phyloP scores from a whole-genome alignment of 2,888 invertebrate genomes.

The Leptura quadrifasciata region DNA sequence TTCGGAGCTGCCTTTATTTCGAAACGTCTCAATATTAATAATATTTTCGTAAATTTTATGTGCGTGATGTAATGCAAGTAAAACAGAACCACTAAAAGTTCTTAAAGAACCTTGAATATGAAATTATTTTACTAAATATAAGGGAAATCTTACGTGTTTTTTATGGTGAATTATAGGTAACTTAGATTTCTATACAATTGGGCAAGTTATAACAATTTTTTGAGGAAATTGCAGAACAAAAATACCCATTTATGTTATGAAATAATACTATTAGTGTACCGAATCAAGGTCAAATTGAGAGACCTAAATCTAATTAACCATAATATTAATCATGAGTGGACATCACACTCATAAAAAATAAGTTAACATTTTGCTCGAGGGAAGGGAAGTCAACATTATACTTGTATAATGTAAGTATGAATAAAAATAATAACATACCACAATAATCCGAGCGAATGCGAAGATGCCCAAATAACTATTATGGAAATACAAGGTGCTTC shows the following conservation, averaged over 20 bases:
- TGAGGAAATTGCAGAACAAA: constrained; percentile 29
- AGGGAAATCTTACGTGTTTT: constrained; percentile 23
- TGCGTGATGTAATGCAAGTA: background rate
- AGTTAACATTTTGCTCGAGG: too few species aligned
- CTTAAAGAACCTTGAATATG: constrained; percentile 1
- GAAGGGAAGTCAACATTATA: too few species aligned
- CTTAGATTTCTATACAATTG: constrained; percentile 29
- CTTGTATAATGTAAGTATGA: too few species aligned
- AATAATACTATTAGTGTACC: background rate
- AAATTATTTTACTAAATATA: constrained; percentile 25
- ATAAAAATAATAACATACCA: too few species aligned
- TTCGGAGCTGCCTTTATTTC: too few species aligned
- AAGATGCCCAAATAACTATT: too few species aligned
- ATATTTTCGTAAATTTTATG: background rate
- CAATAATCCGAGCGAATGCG: too few species aligned
- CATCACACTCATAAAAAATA: background rate
- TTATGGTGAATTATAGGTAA: constrained; percentile 3
- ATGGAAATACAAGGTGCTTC: too few species aligned
- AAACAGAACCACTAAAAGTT: background rate
- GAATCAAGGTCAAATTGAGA: background rate
- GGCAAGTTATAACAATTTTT: constrained; percentile 4
- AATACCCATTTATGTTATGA: background rate
- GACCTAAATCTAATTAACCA: background rate
- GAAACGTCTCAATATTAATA: background rate
- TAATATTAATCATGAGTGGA: background rate